Evolutionary conservation across 2,888 invertebrate species (phyloP).

Genomic region (Panopea generosa): DNA sequence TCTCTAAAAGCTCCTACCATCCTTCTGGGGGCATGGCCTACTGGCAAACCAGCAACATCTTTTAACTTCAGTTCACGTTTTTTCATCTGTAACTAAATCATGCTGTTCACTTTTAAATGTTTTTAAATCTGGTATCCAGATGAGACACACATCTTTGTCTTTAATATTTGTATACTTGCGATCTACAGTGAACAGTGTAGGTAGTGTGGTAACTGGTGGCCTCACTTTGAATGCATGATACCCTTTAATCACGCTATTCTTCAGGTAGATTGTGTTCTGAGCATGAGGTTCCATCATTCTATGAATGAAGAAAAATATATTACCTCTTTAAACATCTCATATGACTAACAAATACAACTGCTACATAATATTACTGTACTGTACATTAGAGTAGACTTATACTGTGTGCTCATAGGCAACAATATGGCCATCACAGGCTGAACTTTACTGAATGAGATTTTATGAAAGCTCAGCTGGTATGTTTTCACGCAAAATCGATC

Average conservation of each 20-base stretch:
- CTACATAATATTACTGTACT: no score
- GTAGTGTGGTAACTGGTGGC: conserved; percentile 6
- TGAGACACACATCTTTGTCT: background rate
- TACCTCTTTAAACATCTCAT: no score
- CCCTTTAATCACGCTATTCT: conserved; percentile 18
- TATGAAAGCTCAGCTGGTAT: no score
- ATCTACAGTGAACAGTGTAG: conserved; percentile 7
- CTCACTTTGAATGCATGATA: conserved; percentile 15
- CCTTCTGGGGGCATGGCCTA: conserved; percentile 25
- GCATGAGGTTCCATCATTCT: background rate
- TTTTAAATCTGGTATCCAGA: conserved; percentile 18
- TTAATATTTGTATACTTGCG: conserved; percentile 16
- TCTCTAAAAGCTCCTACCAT: conserved; percentile 14
- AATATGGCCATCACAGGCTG: no score
- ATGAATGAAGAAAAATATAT: no score
- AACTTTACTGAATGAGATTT: no score
- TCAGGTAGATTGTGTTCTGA: background rate
- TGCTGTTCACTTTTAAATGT: conserved; percentile 8
- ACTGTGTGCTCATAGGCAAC: no score
- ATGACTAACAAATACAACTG: no score
- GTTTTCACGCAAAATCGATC: no score
- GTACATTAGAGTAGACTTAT: no score
- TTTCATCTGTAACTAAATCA: conserved; percentile 16
- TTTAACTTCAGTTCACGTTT: conserved; percentile 11
- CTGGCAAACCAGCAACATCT: conserved; percentile 25